Evolutionary conservation across 35 echinoderm and acorn worm genomes (phyloP).

Genomic region (Stichopus chloronotus): DNA sequence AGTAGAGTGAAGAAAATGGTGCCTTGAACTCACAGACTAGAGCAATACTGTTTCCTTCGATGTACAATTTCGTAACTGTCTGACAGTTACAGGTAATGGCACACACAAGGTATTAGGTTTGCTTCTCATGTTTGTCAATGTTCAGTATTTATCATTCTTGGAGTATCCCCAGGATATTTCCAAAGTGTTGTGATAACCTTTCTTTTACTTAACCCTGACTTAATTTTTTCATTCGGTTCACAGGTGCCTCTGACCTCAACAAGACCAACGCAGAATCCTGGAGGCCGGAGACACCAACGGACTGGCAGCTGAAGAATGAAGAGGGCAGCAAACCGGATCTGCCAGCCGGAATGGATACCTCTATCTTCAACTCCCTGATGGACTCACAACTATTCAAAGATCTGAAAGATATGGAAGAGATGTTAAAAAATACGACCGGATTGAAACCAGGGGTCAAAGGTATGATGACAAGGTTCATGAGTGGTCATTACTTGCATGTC

Average conservation of each 20-base stretch:
- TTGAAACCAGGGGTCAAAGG: constrained; percentile 85
- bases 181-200: too few relatives aligned
- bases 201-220: too few relatives aligned
- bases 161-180: too few relatives aligned
- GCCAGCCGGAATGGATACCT: constrained; percentile 74
- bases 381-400: constrained; percentile 84
- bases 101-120: too few relatives aligned
- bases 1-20: background rate
- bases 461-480: background rate
- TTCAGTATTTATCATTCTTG: too few relatives aligned
- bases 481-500: too few relatives aligned
- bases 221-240: too few relatives aligned
- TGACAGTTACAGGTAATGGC: too few relatives aligned
- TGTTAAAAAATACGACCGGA: constrained; percentile 80
- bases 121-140: too few relatives aligned
- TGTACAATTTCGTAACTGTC: background rate
- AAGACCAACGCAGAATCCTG: constrained; percentile 74
- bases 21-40: too few relatives aligned
- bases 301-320: constrained; percentile 77
- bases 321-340: constrained; percentile 72
- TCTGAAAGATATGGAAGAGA: constrained; percentile 93
- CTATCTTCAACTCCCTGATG: constrained; percentile 74
- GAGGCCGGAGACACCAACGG: constrained; percentile 73
- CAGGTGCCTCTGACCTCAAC: constrained; percentile 62
- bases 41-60: background rate